Percentiles rank a stretch among this genome's conserved stretches.
Evolutionary conservation across 2,113 vertebrate genomes (phyloP).

Genomic region (Spizaetus ornatus): DNA sequence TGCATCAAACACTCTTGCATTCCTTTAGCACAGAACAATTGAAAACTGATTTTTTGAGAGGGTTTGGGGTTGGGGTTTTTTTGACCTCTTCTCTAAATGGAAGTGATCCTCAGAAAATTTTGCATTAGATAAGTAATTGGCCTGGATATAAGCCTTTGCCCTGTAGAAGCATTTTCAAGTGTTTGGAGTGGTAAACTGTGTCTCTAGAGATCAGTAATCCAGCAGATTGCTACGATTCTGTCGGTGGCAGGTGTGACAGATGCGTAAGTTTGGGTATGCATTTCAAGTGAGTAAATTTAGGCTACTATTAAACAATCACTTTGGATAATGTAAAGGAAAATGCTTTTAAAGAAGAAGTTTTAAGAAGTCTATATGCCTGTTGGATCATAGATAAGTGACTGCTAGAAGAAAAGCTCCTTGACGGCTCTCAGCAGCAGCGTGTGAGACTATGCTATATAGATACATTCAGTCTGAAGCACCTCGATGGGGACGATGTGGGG

Average conservation of each 20-base stretch:
- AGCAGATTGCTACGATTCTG: not conserved
- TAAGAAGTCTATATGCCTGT: not conserved
- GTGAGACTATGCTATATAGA: not conserved
- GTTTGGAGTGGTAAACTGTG: not conserved
- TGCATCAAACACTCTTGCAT: not conserved
- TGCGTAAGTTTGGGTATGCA: not conserved
- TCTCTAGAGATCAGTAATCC: not conserved
- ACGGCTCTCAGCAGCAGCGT: not conserved
- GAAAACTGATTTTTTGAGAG: not conserved
- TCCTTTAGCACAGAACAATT: not conserved
- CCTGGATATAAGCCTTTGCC: not conserved
- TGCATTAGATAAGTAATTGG: not conserved
- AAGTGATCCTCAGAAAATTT: constrained; percentile 9
- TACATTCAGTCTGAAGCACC: not conserved
- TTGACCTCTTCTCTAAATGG: not conserved
- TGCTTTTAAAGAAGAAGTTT: not conserved
- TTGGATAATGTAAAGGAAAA: not conserved
- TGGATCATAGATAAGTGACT: not conserved
- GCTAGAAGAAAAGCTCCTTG: not conserved
- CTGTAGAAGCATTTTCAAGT: not conserved
- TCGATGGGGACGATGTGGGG: not conserved
- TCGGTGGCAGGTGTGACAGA: not conserved
- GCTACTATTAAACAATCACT: not conserved
- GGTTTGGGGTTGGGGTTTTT: not conserved
- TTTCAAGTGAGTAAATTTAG: not conserved